phyloP scores from a whole-genome alignment of 2,888 invertebrate species.

The Mechanitis messenoides region DNA sequence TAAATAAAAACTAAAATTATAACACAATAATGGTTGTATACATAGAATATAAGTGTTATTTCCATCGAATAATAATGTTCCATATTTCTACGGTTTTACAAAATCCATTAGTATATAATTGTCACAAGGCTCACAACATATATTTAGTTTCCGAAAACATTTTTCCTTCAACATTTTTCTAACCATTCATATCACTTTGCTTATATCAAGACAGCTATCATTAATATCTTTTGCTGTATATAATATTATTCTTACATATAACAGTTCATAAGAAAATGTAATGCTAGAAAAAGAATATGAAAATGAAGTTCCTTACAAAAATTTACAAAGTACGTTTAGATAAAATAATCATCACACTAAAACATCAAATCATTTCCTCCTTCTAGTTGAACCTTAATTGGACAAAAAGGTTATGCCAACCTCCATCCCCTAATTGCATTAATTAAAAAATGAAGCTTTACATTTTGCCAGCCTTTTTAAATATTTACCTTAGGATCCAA shows the following conservation, averaged over 20 bases:
- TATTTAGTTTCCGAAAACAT: slow-evolving; percentile 1
- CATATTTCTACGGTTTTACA: neutral
- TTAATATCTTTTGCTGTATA: slow-evolving; percentile 1
- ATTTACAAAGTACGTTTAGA: too few species aligned
- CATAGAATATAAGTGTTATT: too few species aligned
- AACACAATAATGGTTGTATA: too few species aligned
- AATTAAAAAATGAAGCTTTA: slow-evolving; percentile 68
- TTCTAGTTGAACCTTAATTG: slow-evolving; percentile 22
- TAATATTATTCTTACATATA: neutral
- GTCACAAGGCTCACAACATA: neutral
- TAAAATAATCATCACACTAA: neutral
- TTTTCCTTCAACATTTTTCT: neutral
- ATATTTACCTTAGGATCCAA: slow-evolving; percentile 72
- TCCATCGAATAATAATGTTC: neutral
- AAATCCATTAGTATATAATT: neutral
- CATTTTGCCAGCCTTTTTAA: slow-evolving; percentile 65
- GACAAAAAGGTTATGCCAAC: slow-evolving; percentile 39
- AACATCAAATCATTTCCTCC: slow-evolving; percentile 12
- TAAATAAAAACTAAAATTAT: too few species aligned
- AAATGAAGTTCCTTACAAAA: too few species aligned
- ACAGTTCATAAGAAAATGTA: neutral
- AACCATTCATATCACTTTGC: neutral
- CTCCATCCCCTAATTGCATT: slow-evolving; percentile 61
- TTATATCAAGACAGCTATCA: slow-evolving; percentile 2
- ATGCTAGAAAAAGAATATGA: too few species aligned